Base-by-base conservation (phyloP, 2,797 vertebrate genomes). In the Ambastaia sidthimunki region DNA sequence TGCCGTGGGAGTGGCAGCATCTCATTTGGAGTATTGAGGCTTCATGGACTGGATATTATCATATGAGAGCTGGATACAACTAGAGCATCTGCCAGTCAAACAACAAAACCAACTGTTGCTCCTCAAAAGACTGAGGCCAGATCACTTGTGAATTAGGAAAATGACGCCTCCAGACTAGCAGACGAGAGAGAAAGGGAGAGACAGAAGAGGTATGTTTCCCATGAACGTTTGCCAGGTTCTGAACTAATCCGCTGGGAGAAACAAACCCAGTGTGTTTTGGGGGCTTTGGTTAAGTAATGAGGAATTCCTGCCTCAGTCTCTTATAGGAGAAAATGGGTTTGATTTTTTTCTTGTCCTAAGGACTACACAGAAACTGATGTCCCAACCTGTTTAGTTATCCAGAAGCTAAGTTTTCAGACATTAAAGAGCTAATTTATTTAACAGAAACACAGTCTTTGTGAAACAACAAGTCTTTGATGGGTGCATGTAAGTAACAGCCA, bases 181-280 rank as follows among this genome's bases (percentile, higher is more conserved):
- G 54, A 71, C 25, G 55, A 71, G 66, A 10, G 28, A 59, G 63
- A 78, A 59, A 77, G 69, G 37, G 44, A 75, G 65, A 60, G 80
- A 74, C 70, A 52, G 72, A 80, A 54, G 72, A 81, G 83, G 71
- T 84, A 86, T 82, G 82, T 86, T 88, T 89, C 87, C 87, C 87
- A 88, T 86, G 87, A 86, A 76, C 23, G 72, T 81, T 78, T 85
- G 88, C 88, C 87, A 89, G 85, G 74, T 83, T 83, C 80, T 84
- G 81, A 85, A 80, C 79, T 89, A 87, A 89, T 88, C 88, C 86
- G 74, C 76, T 82, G 85, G 83, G 85, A 86, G 82, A 86, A 86
- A 85, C 80, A 83, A 70, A 62, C 82, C 71, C 82, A 71, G 77
- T 82, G 84, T 83, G 81, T 85, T 85, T 85, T 81, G 78, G 34